Evolutionary conservation across 2,797 vertebrate genomes (phyloP).

Genomic region (Phalloptychus januarius): DNA sequence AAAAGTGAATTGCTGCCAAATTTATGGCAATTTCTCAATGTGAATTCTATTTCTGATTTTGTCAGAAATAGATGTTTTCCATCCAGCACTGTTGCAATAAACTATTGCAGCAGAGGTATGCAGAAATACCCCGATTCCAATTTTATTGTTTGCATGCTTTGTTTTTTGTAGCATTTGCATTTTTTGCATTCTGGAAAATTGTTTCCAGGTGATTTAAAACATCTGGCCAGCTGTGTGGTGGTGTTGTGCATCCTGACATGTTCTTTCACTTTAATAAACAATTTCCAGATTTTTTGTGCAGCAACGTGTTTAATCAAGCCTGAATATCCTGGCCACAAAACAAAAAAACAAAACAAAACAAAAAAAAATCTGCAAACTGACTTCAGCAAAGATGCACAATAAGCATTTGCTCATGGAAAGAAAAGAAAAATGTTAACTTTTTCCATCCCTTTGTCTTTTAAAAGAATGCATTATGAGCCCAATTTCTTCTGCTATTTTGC

Average conservation of each 20-base stretch:
- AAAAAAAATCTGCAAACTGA: conserved; percentile 10
- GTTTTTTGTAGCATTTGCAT: neutral
- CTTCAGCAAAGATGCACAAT: conserved; percentile 17
- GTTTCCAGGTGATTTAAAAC: conserved; percentile 3
- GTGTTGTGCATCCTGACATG: neutral
- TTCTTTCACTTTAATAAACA: conserved; percentile 9
- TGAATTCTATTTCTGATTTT: neutral
- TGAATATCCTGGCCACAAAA: neutral
- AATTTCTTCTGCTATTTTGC: conserved; percentile 20
- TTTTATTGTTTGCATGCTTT: neutral
- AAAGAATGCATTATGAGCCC: conserved; percentile 15
- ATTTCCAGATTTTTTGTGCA: conserved; percentile 8
- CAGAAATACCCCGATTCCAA: neutral
- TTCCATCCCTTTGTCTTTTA: conserved; percentile 22
- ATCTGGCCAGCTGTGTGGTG: conserved; percentile 5
- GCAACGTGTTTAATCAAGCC: conserved; percentile 2
- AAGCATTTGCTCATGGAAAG: conserved; percentile 17
- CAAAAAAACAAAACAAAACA: too few species aligned
- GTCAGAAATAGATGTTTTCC: neutral
- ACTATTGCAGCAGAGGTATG: neutral
- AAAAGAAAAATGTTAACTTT: conserved; percentile 13
- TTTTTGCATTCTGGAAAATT: neutral
- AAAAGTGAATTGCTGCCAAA: neutral
- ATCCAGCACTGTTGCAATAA: neutral
- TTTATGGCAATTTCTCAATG: neutral